Percentiles rank a stretch among this genome's conserved stretches.
Conservation (phyloP, 1,140 invertebrate species). For the Drosophila biarmipes region DNA sequence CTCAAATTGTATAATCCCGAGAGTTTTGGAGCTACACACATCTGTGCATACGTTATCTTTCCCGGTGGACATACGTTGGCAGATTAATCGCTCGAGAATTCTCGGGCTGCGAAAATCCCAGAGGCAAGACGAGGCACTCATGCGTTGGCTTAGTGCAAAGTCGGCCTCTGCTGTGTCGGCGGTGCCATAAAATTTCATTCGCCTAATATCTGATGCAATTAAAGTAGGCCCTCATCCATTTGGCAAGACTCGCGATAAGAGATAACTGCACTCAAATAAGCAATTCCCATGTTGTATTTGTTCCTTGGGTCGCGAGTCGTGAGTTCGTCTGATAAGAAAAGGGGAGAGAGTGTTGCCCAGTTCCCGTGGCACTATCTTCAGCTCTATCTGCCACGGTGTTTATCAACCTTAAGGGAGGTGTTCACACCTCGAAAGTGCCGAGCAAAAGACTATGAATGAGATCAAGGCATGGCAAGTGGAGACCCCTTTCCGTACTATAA, state of each 20-base stretch:
- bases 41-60: slow-evolving; percentile 22
- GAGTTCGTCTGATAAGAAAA: slow-evolving; percentile 35
- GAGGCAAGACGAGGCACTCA: slow-evolving; percentile 18
- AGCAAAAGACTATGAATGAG: not conserved
- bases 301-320: slow-evolving; percentile 13
- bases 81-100: slow-evolving; percentile 48
- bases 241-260: slow-evolving; percentile 40
- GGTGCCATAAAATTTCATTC: slow-evolving; percentile 50
- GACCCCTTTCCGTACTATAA: not conserved
- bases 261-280: slow-evolving; percentile 44
- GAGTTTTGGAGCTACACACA: slow-evolving; percentile 1
- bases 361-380: slow-evolving; percentile 23
- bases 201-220: slow-evolving; percentile 57
- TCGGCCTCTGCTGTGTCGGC: slow-evolving; percentile 32
- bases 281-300: slow-evolving; percentile 30
- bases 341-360: slow-evolving; percentile 11
- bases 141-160: slow-evolving; percentile 59
- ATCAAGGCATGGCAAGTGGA: not conserved
- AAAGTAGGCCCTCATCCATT: slow-evolving; percentile 51
- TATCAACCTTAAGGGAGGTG: slow-evolving; percentile 14
- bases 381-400: slow-evolving; percentile 20
- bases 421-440: slow-evolving; percentile 3
- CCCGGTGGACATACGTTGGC: slow-evolving; percentile 14
- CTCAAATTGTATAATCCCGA: slow-evolving; percentile 35
- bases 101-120: slow-evolving; percentile 5